Evolutionary conservation across 2,888 invertebrate genomes (phyloP).

Genomic region (Choristoneura rosaceana): DNA sequence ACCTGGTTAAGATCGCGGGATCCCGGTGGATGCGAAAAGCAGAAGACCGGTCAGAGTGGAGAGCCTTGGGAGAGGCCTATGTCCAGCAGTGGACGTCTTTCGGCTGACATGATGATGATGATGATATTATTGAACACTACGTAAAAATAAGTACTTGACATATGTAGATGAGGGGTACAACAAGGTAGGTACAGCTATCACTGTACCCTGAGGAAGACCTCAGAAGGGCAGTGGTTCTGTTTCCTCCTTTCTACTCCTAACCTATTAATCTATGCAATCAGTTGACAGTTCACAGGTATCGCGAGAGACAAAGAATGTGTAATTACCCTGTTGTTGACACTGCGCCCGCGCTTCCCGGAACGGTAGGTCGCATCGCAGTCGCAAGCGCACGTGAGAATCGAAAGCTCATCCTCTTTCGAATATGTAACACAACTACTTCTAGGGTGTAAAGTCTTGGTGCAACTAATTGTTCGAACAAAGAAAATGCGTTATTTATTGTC

Average conservation of each 20-base stretch:
- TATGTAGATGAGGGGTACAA: too few species aligned
- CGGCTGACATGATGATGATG: too few species aligned
- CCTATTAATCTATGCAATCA: constrained; percentile 54
- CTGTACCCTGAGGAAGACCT: too few species aligned
- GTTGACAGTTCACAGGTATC: constrained; percentile 59
- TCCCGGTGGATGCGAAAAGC: too few species aligned
- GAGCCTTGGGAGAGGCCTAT: too few species aligned
- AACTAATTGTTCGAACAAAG: constrained; percentile 19
- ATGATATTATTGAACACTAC: too few species aligned
- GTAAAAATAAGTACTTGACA: too few species aligned
- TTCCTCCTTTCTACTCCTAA: background rate
- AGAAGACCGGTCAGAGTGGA: too few species aligned
- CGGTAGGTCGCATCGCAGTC: constrained; percentile 23
- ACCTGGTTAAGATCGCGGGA: too few species aligned
- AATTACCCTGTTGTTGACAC: constrained; percentile 24
- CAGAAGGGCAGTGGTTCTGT: background rate
- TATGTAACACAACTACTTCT: constrained; percentile 31
- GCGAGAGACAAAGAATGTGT: constrained; percentile 64
- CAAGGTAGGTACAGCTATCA: too few species aligned
- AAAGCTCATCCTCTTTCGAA: constrained; percentile 23
- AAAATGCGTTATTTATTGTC: constrained; percentile 26
- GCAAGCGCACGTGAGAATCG: constrained; percentile 25
- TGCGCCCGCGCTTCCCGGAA: constrained; percentile 39
- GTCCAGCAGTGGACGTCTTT: too few species aligned
- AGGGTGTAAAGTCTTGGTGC: constrained; percentile 18